These are phyloP conservation scores for Aelia acuminata DNA, from an alignment of 2,888 invertebrate genomes.

Conservation along the genomic window DNA sequence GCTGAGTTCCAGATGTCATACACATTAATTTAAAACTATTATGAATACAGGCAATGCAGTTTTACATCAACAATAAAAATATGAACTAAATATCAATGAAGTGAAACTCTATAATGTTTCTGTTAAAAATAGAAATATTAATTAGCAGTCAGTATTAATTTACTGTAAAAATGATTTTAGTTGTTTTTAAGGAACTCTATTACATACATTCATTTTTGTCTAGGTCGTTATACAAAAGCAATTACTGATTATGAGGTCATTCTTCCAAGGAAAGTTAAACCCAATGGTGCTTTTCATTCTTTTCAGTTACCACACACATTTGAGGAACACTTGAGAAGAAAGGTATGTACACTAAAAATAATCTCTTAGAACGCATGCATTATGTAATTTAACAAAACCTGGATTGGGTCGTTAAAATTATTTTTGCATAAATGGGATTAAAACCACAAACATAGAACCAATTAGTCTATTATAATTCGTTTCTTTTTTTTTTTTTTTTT, in stretches of 20 bases:
- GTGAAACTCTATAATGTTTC: too few species aligned
- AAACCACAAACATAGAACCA: neutral
- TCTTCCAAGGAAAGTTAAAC: slow-evolving; percentile 76
- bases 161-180: neutral
- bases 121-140: too few species aligned
- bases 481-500: too few species aligned
- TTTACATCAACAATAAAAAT: too few species aligned
- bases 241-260: slow-evolving; percentile 74
- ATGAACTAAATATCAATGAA: too few species aligned
- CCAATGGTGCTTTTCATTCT: slow-evolving; percentile 74
- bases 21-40: too few species aligned
- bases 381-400: neutral
- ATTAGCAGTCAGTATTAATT: neutral
- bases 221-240: slow-evolving; percentile 45
- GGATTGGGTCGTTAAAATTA: neutral
- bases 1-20: too few species aligned
- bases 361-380: neutral
- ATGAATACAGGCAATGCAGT: too few species aligned
- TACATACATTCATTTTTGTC: neutral
- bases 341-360: slow-evolving; percentile 68
- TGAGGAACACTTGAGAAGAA: slow-evolving; percentile 71
- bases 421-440: neutral
- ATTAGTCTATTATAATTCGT: neutral
- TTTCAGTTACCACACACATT: slow-evolving; percentile 74
- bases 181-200: neutral